Evolutionary conservation across 1,140 invertebrate species (phyloP).

Genomic region (Aphelinus certus): DNA sequence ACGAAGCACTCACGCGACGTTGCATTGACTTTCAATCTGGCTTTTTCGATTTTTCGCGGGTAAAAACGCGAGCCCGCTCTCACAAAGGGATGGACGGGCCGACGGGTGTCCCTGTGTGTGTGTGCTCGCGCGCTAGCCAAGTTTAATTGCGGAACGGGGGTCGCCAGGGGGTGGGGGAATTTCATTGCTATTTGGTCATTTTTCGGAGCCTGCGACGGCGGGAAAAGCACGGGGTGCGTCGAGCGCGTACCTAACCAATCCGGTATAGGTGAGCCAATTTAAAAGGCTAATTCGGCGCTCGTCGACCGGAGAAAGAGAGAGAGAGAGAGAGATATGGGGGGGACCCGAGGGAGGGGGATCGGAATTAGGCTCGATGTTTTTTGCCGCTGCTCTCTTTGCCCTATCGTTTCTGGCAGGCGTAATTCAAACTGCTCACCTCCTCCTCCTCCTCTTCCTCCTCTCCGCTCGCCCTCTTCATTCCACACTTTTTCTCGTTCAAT

Average conservation of each 20-base stretch:
- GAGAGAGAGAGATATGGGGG: slow-evolving; percentile 12
- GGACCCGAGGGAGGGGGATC: slow-evolving; percentile 45
- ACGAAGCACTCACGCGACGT: slow-evolving; percentile 22
- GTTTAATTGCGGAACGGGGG: slow-evolving; percentile 35
- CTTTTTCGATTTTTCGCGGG: slow-evolving; percentile 34
- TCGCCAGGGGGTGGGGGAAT: slow-evolving; percentile 6
- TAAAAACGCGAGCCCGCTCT: not conserved
- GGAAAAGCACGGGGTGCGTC: not conserved
- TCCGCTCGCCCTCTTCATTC: slow-evolving; percentile 38
- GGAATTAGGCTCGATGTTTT: slow-evolving; percentile 60
- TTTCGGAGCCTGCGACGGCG: slow-evolving; percentile 16
- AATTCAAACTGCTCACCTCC: slow-evolving; percentile 44
- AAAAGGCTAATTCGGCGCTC: slow-evolving; percentile 62
- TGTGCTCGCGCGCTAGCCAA: not conserved
- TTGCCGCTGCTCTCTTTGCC: slow-evolving; percentile 35
- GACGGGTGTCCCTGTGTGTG: no score
- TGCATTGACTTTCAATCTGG: slow-evolving; percentile 40
- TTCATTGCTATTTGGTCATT: slow-evolving; percentile 35
- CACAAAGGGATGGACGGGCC: not conserved
- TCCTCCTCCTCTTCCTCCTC: not conserved
- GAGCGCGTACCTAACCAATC: not conserved
- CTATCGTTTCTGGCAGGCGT: slow-evolving; percentile 46
- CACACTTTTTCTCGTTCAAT: slow-evolving; percentile 23
- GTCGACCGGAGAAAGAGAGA: slow-evolving; percentile 38
- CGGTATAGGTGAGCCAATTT: slow-evolving; percentile 61